These are phyloP conservation scores for Megastigmus dorsalis DNA, from an alignment of 2,888 invertebrate species.

Conservation along the genomic window DNA sequence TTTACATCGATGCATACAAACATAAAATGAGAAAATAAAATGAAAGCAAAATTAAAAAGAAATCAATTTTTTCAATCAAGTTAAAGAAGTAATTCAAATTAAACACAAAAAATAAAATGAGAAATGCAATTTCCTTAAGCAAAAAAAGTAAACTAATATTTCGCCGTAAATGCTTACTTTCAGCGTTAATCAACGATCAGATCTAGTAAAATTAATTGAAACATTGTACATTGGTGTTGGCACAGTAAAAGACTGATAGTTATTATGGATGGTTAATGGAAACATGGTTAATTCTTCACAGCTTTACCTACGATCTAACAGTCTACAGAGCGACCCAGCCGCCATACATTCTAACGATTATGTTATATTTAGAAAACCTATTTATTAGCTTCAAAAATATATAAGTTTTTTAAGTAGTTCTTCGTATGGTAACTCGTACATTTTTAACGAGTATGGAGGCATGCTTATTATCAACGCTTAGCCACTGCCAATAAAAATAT, in stretches of 20 bases:
- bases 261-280: conserved; percentile 21
- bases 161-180: not conserved
- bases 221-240: conserved; percentile 19
- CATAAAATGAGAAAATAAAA: conserved; percentile 13
- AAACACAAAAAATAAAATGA: conserved; percentile 15
- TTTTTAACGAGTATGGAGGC: not conserved
- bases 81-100: not conserved
- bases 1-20: not conserved
- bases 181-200: not conserved
- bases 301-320: conserved; percentile 9
- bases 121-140: conserved; percentile 30
- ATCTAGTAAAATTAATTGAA: conserved; percentile 13
- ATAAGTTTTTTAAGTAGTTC: conserved; percentile 1
- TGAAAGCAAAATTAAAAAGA: too few species aligned
- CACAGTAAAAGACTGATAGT: conserved; percentile 15
- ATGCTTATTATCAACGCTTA: too few species aligned
- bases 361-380: conserved; percentile 13
- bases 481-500: too few species aligned
- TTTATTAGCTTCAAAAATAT: conserved; percentile 2
- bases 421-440: not conserved
- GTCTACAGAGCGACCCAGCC: conserved; percentile 37
- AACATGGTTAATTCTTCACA: too few species aligned
- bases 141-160: not conserved
- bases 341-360: conserved; percentile 7
- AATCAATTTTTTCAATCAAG: too few species aligned